These are phyloP conservation scores for Propithecus perrieri DNA, from an alignment of 2,797 vertebrate species.

Conservation along the genomic window DNA sequence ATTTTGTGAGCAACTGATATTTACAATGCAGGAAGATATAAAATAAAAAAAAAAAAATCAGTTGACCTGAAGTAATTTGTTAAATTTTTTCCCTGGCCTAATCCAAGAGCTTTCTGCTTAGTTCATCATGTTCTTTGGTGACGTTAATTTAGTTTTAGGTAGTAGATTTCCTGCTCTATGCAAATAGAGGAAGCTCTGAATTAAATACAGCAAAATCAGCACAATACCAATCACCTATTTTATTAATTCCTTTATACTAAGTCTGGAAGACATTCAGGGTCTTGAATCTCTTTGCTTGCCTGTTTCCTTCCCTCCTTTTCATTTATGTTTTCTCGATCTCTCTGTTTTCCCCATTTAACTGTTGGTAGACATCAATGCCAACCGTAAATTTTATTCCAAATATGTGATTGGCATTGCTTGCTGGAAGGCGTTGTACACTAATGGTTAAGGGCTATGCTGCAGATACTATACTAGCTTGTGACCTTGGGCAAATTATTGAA, in stretches of 20 bases:
- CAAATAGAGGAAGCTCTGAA: background rate
- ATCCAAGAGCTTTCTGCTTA: background rate
- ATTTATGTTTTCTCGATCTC: background rate
- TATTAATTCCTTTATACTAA: background rate
- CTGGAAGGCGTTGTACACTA: background rate
- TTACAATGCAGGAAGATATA: background rate
- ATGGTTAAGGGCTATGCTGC: background rate
- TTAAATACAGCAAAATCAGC: background rate
- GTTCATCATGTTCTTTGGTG: background rate
- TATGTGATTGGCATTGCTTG: background rate
- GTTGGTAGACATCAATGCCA: background rate
- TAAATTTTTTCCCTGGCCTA: background rate
- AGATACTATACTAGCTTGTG: background rate
- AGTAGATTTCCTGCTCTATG: background rate
- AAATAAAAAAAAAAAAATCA: background rate
- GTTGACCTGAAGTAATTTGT: background rate
- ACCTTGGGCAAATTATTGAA: background rate
- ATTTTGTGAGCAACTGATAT: background rate
- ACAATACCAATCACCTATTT: background rate
- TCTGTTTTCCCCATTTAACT: constrained; percentile 4
- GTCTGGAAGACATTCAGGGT: background rate
- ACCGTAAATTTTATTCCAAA: background rate
- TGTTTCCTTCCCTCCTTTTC: background rate
- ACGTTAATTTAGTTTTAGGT: background rate
- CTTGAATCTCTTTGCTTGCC: background rate